phyloP scores from a whole-genome alignment of 2,113 vertebrate species.

The Halichoerus grypus region DNA sequence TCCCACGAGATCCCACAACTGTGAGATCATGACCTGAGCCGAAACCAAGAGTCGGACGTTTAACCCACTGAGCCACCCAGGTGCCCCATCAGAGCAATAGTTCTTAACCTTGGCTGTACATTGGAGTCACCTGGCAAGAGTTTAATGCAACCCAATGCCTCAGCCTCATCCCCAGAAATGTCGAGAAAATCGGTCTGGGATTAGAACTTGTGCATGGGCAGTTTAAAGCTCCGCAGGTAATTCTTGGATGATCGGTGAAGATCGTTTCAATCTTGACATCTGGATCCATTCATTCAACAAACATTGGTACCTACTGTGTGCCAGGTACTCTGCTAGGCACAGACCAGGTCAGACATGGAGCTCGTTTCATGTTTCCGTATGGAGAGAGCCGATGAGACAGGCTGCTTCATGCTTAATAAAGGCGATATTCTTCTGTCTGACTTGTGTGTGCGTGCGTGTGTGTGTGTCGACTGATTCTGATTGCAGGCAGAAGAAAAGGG shows the following conservation, averaged over 20 bases:
- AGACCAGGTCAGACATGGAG: not conserved
- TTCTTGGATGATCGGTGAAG: not conserved
- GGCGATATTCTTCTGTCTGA: conserved; percentile 6
- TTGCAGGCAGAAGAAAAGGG: conserved; percentile 33
- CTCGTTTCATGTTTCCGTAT: not conserved
- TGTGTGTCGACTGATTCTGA: conserved; percentile 44
- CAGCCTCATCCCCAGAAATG: not conserved
- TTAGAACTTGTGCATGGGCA: not conserved
- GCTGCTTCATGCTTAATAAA: conserved; percentile 28
- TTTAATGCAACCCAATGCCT: not conserved
- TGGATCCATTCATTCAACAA: not conserved
- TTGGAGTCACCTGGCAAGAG: not conserved
- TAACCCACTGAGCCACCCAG: not conserved
- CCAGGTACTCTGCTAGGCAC: not conserved
- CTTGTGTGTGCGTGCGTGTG: not conserved
- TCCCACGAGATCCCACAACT: not conserved
- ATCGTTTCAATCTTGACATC: not conserved
- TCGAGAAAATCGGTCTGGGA: not conserved
- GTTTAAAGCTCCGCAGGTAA: not conserved
- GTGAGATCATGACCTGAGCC: not conserved
- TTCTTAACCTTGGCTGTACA: not conserved
- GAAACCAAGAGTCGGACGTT: not conserved
- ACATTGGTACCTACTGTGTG: not conserved
- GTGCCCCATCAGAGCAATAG: not conserved
- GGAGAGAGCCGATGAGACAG: not conserved